A percentile compares a stretch with the other conserved stretches of the same genome.
Conservation (phyloP, 2,113 vertebrate species). For the Nothobranchius kuhntae region DNA sequence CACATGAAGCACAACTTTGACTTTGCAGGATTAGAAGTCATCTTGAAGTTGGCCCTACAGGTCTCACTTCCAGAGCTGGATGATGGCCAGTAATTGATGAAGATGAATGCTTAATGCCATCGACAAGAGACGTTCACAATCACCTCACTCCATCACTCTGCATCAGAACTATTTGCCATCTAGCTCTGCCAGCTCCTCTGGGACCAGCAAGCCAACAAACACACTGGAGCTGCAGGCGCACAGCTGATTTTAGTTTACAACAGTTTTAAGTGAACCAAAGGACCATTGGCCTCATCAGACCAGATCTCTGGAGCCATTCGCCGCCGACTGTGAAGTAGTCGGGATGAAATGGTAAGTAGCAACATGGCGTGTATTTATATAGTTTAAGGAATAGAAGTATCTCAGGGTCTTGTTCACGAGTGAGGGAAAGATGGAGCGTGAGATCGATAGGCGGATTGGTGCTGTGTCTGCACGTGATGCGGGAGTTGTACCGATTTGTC, state of each 20-base stretch:
- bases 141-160: conserved; percentile 54
- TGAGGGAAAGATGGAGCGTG: no score
- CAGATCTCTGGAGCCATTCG: no score
- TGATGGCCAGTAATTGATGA: conserved; percentile 57
- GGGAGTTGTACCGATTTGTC: no score
- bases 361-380: no score
- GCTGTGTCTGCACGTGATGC: no score
- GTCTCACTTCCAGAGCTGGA: conserved; percentile 51
- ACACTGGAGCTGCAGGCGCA: not conserved
- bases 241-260: not conserved
- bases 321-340: no score
- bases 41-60: conserved; percentile 21
- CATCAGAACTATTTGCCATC: conserved; percentile 48
- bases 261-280: not conserved
- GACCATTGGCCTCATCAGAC: no score
- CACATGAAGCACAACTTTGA: no score
- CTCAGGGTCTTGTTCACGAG: no score
- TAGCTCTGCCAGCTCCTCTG: conserved; percentile 8
- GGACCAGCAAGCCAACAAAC: conserved; percentile 20
- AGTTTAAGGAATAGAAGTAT: no score
- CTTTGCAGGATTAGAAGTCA: conserved; percentile 27
- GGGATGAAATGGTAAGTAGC: no score
- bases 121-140: conserved; percentile 58
- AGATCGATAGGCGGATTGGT: no score
- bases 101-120: conserved; percentile 37